phyloP scores from a whole-genome alignment of 2,797 vertebrate genomes.

The Labeo calbasu region DNA sequence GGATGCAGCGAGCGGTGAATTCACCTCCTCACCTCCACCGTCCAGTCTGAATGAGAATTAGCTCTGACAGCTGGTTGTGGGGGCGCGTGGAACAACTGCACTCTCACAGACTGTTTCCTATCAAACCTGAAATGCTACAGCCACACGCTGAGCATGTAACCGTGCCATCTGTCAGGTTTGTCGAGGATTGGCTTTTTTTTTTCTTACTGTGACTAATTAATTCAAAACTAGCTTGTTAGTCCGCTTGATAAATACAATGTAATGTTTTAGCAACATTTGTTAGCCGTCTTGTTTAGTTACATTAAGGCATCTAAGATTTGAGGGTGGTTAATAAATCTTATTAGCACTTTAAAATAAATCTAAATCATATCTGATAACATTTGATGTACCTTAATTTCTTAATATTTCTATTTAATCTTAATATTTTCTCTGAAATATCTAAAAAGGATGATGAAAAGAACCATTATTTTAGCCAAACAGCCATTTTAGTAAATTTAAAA shows the following conservation, averaged over 20 bases:
- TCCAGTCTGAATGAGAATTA: slow-evolving; percentile 43
- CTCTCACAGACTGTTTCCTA: slow-evolving; percentile 36
- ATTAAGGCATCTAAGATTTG: not conserved
- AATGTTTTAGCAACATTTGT: slow-evolving; percentile 18
- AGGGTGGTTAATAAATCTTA: not conserved
- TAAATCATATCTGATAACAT: not conserved
- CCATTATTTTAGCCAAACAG: not conserved
- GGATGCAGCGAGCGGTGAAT: slow-evolving; percentile 32
- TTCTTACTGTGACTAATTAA: slow-evolving; percentile 29
- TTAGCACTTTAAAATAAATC: not conserved
- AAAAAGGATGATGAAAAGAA: not conserved
- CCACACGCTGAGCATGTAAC: slow-evolving; percentile 43
- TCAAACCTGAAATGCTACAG: slow-evolving; percentile 41
- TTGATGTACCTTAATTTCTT: not conserved
- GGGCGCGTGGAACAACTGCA: slow-evolving; percentile 45
- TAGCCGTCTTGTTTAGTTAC: slow-evolving; percentile 13
- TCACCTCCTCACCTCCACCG: slow-evolving; percentile 41
- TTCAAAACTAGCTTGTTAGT: slow-evolving; percentile 43
- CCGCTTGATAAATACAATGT: slow-evolving; percentile 13
- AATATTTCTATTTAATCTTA: not conserved
- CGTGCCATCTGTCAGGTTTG: slow-evolving; percentile 45
- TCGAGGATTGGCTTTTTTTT: not conserved
- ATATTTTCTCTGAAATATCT: slow-evolving; percentile 1
- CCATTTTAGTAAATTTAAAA: not conserved
- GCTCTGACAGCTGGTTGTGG: slow-evolving; percentile 47